Evolutionary conservation across 2,797 vertebrate species (phyloP).

Genomic region (Antrozous pallidus): DNA sequence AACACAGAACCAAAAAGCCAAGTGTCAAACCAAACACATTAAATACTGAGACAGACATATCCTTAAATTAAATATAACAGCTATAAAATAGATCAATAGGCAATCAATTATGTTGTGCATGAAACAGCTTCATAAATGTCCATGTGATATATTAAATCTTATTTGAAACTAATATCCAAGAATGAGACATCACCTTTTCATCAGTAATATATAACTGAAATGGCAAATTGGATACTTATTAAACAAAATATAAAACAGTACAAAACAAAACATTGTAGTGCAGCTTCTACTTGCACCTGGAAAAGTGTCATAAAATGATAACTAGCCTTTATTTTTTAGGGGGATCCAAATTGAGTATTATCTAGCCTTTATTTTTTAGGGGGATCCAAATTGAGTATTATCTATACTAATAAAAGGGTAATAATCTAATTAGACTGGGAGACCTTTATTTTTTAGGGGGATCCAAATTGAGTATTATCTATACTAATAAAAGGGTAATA

Average conservation of each 20-base stretch:
- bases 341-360: neutral
- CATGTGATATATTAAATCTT: slow-evolving; percentile 44
- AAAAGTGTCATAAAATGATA: neutral
- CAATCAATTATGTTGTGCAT: slow-evolving; percentile 40
- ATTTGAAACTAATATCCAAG: slow-evolving; percentile 21
- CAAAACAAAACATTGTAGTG: neutral
- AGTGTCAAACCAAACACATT: slow-evolving; percentile 34
- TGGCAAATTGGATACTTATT: slow-evolving; percentile 6
- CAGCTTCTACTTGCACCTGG: neutral
- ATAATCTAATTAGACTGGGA: too few relatives aligned
- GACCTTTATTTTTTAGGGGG: too few relatives aligned
- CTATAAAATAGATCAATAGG: slow-evolving; percentile 41
- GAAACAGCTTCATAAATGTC: slow-evolving; percentile 28
- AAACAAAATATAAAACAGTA: slow-evolving; percentile 6
- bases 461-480: too few relatives aligned
- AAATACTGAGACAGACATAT: slow-evolving; percentile 49
- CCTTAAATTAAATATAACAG: slow-evolving; percentile 52
- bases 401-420: neutral
- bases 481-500: too few relatives aligned
- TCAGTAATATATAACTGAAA: neutral
- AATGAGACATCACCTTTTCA: slow-evolving; percentile 30
- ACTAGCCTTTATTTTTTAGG: neutral
- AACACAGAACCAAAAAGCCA: slow-evolving; percentile 37
- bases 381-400: neutral
- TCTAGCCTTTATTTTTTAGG: too few relatives aligned